These are phyloP conservation scores for Heteromurus nitidus DNA, from an alignment of 2,888 invertebrate genomes.

Conservation along the genomic window DNA sequence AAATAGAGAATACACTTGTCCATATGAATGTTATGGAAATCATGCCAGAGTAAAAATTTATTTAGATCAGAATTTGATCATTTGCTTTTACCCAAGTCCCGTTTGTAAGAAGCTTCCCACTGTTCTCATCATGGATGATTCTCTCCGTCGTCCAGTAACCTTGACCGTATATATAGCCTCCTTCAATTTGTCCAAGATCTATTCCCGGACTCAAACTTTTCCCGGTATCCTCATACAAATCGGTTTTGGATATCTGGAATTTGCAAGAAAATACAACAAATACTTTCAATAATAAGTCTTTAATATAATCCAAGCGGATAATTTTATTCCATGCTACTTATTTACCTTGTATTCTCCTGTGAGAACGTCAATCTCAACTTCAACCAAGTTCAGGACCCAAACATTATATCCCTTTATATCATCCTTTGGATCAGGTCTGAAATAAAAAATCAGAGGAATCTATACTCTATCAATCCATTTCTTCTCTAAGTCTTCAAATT, in stretches of 20 bases:
- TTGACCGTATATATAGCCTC: constrained; percentile 76
- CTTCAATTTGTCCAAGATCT: constrained; percentile 77
- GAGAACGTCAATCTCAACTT: constrained; percentile 83
- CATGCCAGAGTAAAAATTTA: not conserved
- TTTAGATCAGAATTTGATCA: not conserved
- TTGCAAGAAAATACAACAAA: not conserved
- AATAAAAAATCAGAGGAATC: not conserved
- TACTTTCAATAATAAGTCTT: not conserved
- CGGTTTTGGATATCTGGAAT: constrained; percentile 70
- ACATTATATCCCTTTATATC: constrained; percentile 74
- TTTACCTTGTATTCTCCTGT: constrained; percentile 78
- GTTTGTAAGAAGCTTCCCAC: constrained; percentile 75
- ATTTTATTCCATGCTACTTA: too few species aligned
- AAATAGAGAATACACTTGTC: not conserved
- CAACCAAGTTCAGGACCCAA: constrained; percentile 75
- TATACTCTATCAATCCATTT: not conserved
- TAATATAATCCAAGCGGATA: not conserved
- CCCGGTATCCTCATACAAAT: constrained; percentile 73
- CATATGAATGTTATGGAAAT: not conserved
- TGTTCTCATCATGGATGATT: constrained; percentile 75
- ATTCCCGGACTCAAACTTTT: constrained; percentile 73
- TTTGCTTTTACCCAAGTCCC: constrained; percentile 76
- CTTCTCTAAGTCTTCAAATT: not conserved
- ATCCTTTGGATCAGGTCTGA: constrained; percentile 66
- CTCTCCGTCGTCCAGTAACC: constrained; percentile 76